Percentiles rank a stretch among this genome's conserved stretches.
phyloP scores from a whole-genome alignment of 2,888 invertebrate species.

The Bellardia pandia region DNA sequence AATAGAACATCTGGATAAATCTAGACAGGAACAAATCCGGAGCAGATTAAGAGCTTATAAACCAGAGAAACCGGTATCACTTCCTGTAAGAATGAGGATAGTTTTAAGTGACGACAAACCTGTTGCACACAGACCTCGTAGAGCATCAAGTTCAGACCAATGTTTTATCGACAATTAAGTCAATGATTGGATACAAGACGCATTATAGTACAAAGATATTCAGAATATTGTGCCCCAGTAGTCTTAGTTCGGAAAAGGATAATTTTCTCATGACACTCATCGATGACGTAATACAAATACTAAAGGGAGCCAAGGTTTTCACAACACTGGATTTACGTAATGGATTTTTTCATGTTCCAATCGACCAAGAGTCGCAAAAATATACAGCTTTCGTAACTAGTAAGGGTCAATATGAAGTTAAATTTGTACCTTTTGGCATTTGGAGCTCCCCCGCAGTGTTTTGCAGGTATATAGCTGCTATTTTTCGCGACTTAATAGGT shows the following conservation, averaged over 20 bases:
- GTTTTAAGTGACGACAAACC: not conserved
- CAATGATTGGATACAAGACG: conserved; percentile 26
- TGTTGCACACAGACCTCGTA: conserved; percentile 11
- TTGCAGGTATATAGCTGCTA: conserved; percentile 42
- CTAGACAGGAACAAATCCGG: too few relatives aligned
- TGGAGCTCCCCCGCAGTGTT: conserved; percentile 53
- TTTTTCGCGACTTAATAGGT: conserved; percentile 60
- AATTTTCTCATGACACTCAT: conserved; percentile 50
- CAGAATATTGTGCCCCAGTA: conserved; percentile 60
- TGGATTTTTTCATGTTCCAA: conserved; percentile 74
- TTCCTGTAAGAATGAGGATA: not conserved
- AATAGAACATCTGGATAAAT: not conserved
- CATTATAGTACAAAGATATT: conserved; percentile 48
- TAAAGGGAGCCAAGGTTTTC: conserved; percentile 46
- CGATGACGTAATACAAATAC: too few relatives aligned
- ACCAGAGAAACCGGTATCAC: not conserved
- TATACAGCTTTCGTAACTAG: conserved; percentile 76
- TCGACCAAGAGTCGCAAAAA: conserved; percentile 71
- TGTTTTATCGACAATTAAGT: conserved; percentile 29
- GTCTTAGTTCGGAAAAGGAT: conserved; percentile 58
- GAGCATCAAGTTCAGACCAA: conserved; percentile 56
- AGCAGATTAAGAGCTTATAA: not conserved
- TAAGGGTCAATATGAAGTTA: conserved; percentile 73
- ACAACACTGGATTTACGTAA: conserved; percentile 73
- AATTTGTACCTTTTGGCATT: conserved; percentile 61